Conservation (phyloP, 2,113 vertebrate species). For the Coracopsis vasa region DNA sequence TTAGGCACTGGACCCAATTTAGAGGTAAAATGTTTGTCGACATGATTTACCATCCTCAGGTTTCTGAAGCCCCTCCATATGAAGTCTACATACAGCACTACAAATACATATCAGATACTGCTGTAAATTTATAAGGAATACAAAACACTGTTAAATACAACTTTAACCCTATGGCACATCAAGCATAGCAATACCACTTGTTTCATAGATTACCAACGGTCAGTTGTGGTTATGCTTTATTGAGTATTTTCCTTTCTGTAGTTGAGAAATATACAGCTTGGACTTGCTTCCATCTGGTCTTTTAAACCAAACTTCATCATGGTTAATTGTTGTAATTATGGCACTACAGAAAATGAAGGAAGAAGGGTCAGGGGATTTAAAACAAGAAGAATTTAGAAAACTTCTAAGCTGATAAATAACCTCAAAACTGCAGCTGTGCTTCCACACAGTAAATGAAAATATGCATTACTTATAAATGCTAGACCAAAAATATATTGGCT, state of each 20-base stretch:
- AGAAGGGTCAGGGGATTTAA: constrained; percentile 18
- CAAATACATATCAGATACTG: constrained; percentile 52
- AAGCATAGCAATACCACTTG: constrained; percentile 69
- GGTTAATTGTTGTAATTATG: constrained; percentile 96
- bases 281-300: constrained; percentile 95
- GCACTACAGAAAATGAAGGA: constrained; percentile 77
- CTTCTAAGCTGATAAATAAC: background rate
- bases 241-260: constrained; percentile 98
- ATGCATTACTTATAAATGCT: background rate
- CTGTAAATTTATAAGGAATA: constrained; percentile 23
- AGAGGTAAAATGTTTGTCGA: constrained; percentile 10
- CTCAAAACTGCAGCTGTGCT: background rate
- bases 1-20: constrained; percentile 27
- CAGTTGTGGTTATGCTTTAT: constrained; percentile 89
- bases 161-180: constrained; percentile 76
- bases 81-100: constrained; percentile 47
- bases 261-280: constrained; percentile 95
- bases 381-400: background rate
- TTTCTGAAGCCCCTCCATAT: constrained; percentile 22
- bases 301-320: constrained; percentile 98
- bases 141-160: constrained; percentile 60
- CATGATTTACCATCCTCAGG: constrained; percentile 1
- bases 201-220: constrained; percentile 54
- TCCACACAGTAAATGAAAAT: background rate
- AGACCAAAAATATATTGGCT: background rate